Evolutionary conservation across 2,113 vertebrate genomes (phyloP).

Genomic region (Elephas maximus): DNA sequence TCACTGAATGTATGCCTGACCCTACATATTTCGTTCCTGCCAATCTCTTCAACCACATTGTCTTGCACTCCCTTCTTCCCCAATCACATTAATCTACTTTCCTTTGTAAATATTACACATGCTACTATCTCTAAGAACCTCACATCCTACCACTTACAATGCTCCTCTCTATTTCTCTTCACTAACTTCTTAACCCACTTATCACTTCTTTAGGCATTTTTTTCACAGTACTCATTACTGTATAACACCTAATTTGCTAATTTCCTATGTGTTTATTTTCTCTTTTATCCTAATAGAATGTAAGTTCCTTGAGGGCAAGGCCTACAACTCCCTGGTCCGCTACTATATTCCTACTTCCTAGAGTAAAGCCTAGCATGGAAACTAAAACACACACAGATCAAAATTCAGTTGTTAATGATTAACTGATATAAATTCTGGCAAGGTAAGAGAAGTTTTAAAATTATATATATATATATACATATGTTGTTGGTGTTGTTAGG

Average conservation of each 20-base stretch:
- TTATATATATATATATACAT: background rate
- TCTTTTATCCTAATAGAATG: background rate
- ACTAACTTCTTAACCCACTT: conserved; percentile 27
- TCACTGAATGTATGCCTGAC: background rate
- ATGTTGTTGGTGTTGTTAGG: no score
- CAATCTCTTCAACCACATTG: background rate
- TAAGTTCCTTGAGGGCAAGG: background rate
- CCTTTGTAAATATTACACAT: background rate
- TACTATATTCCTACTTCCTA: background rate
- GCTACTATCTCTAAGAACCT: background rate
- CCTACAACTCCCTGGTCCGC: background rate
- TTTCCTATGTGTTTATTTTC: conserved; percentile 2
- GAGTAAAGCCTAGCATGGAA: conserved; percentile 10
- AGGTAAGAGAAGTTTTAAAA: background rate
- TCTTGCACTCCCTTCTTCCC: background rate
- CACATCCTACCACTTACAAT: background rate
- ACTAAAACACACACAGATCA: background rate
- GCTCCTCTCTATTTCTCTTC: background rate
- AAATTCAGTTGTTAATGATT: conserved; percentile 17
- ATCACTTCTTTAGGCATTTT: conserved; percentile 25
- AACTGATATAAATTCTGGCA: background rate
- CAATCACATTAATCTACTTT: background rate
- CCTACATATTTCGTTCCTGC: background rate
- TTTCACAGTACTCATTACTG: background rate
- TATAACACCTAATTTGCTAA: background rate